Evolutionary conservation across 2,113 vertebrate genomes (phyloP), one percentile per base, ranked within the genome.

Genomic region (Heliornis fulica): DNA sequence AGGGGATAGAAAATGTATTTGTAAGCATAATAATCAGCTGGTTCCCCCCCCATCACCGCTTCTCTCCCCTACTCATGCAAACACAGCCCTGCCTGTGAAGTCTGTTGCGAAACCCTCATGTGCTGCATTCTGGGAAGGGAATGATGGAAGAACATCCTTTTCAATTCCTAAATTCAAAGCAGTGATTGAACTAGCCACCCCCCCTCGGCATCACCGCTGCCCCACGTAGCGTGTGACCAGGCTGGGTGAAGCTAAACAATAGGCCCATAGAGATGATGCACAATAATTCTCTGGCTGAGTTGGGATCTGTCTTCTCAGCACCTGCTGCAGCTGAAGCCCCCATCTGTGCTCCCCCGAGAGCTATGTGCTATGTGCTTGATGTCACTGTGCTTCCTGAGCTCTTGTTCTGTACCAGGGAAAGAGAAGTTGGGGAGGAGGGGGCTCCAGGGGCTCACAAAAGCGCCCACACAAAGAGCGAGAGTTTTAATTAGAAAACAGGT

Each of bases 251-350:
- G 70, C 60, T 10, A 48, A 91, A 97, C 96, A 97, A 97, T 93
- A 71, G 84, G 41, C 78, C 92, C 89, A 96, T 83, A 94, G 56
- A 97, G 92, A 90, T 28, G 71, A 94, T 90, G 83, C 89, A 96
- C 96, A 96, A 90, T 96, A 48, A 92, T 90, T 93, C 83, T 63
- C 90, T 83, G 93, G 59, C 46, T 85, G 87, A 97, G 50, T 69
- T 91, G 87, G 38, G 86, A 91, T 96, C 68, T 95, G 70, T 90
- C 93, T 86, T 80, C 79, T 46, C 32, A 2, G 93, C 96, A 97
- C 96, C 95, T 97, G 97, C 97, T 88, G 93, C 96, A 96, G 96
- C 96, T 97, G 97, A 94, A 91, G 79, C 43, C 38, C 88, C 95
- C 96, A 97, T 97, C 97, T 96, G 94, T 93, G 96, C 80, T 96